These are phyloP conservation scores for Metopia argyrocephala DNA, from an alignment of 2,888 invertebrate species.

Conservation along the genomic window DNA sequence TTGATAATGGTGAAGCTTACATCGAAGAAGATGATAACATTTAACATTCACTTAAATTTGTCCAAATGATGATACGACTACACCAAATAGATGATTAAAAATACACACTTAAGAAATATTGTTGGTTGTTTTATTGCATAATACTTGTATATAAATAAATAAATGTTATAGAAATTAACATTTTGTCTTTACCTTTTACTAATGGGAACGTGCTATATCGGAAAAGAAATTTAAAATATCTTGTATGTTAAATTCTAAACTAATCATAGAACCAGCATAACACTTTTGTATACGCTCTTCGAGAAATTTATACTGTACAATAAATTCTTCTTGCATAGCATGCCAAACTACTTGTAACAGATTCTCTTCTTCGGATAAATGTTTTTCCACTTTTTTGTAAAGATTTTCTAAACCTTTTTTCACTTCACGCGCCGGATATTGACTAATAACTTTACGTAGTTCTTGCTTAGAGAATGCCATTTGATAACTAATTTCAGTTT, in stretches of 20 bases:
- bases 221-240: constrained; percentile 98
- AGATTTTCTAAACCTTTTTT: constrained; percentile 95
- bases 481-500: constrained; percentile 98
- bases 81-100: not conserved
- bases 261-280: constrained; percentile 96
- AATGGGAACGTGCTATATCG: constrained; percentile 97
- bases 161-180: too few relatives aligned
- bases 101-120: constrained; percentile 15
- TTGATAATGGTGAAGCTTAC: too few relatives aligned
- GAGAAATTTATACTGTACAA: constrained; percentile 95
- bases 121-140: not conserved
- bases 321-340: constrained; percentile 99
- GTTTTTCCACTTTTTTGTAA: constrained; percentile 98
- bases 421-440: constrained; percentile 95
- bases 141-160: not conserved
- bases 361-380: constrained; percentile 96
- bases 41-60: constrained; percentile 12
- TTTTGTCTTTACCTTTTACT: constrained; percentile 66
- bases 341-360: constrained; percentile 98
- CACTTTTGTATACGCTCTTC: constrained; percentile 96
- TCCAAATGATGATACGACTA: constrained; percentile 22
- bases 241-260: constrained; percentile 95
- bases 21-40: too few relatives aligned
- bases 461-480: constrained; percentile 98
- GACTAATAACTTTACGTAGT: constrained; percentile 93